These are phyloP conservation scores for Lasioglossum villosulum DNA, from an alignment of 2,888 invertebrate species.

Conservation along the genomic window DNA sequence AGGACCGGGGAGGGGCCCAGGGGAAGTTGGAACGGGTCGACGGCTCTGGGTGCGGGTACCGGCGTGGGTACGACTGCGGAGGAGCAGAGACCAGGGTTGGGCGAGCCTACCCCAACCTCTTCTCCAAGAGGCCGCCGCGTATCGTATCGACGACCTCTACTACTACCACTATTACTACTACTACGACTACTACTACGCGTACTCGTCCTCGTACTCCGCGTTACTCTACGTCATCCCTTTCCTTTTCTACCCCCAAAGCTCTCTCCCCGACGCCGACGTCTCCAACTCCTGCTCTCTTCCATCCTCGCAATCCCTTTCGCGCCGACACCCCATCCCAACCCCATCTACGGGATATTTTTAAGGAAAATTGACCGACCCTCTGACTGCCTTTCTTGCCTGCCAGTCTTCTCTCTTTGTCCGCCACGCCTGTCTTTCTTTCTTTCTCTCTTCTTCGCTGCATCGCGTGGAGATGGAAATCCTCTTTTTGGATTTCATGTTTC, in stretches of 20 bases:
- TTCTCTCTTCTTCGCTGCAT: not conserved
- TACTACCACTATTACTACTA: constrained; percentile 73
- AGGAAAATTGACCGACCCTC: constrained; percentile 74
- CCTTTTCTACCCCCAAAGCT: constrained; percentile 38
- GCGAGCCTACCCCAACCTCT: constrained; percentile 84
- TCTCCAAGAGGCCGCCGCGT: constrained; percentile 76
- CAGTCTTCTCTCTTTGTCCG: constrained; percentile 35
- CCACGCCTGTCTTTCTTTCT: constrained; percentile 1
- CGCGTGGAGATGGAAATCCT: not conserved
- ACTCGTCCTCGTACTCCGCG: constrained; percentile 53
- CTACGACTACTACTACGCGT: constrained; percentile 71
- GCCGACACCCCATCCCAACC: not conserved
- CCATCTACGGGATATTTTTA: constrained; percentile 76
- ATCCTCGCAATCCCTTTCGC: constrained; percentile 1
- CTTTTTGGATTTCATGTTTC: no score
- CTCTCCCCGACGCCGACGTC: constrained; percentile 11
- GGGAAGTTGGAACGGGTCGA: constrained; percentile 55
- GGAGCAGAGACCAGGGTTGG: constrained; percentile 52
- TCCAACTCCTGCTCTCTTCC: constrained; percentile 23
- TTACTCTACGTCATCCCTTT: constrained; percentile 73
- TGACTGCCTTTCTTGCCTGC: constrained; percentile 47
- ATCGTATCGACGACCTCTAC: constrained; percentile 83
- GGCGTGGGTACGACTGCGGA: not conserved
- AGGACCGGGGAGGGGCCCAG: constrained; percentile 46
- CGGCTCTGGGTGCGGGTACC: not conserved